phyloP scores from a whole-genome alignment of 1,140 invertebrate species.

The Apis dorsata region DNA sequence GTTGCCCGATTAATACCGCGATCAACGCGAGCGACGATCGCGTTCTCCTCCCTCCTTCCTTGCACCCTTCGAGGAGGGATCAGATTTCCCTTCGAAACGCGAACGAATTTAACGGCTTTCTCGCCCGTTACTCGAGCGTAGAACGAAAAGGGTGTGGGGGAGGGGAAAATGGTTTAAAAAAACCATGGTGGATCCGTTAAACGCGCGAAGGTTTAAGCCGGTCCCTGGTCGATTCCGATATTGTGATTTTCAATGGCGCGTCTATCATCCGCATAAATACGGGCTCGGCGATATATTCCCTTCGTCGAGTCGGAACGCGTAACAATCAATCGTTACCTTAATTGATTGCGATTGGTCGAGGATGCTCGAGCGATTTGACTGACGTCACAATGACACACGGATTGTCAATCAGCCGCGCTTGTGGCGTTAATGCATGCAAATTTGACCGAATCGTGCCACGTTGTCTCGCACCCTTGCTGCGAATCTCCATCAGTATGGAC shows the following conservation, averaged over 20 bases:
- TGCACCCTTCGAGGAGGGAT: too few relatives aligned
- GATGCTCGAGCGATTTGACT: slow-evolving; percentile 68
- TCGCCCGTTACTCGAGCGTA: too few relatives aligned
- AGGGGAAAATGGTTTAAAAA: slow-evolving; percentile 13
- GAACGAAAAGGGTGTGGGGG: neutral
- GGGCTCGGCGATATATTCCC: slow-evolving; percentile 56
- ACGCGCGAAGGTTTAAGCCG: slow-evolving; percentile 33
- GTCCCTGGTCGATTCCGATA: slow-evolving; percentile 15
- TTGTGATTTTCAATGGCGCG: slow-evolving; percentile 47
- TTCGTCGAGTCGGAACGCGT: slow-evolving; percentile 63
- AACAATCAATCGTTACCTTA: slow-evolving; percentile 79
- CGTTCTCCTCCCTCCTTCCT: too few relatives aligned
- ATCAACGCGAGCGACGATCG: slow-evolving; percentile 29
- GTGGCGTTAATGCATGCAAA: slow-evolving; percentile 79
- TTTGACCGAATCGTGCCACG: slow-evolving; percentile 64
- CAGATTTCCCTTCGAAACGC: too few relatives aligned
- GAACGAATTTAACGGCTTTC: too few relatives aligned
- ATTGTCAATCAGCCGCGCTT: slow-evolving; percentile 80
- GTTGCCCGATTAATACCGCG: slow-evolving; percentile 49
- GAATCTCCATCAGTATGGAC: slow-evolving; percentile 66
- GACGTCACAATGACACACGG: slow-evolving; percentile 78
- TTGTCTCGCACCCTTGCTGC: slow-evolving; percentile 64
- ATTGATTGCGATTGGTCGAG: slow-evolving; percentile 76
- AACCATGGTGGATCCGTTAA: neutral
- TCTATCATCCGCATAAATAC: slow-evolving; percentile 62